These are phyloP conservation scores for Troglohyphantes excavatus DNA, from an alignment of 2,888 invertebrate species.

Conservation along the genomic window DNA sequence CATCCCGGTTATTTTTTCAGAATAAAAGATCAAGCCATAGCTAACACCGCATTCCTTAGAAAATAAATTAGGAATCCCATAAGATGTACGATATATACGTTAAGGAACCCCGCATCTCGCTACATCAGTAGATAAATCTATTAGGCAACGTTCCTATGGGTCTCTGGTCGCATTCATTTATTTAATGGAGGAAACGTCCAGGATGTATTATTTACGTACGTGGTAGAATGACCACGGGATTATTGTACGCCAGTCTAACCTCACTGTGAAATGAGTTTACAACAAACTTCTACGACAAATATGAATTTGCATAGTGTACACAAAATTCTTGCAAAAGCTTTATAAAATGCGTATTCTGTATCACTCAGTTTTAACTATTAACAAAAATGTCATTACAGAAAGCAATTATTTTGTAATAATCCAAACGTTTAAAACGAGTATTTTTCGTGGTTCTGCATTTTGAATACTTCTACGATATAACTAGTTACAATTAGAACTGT, in stretches of 20 bases:
- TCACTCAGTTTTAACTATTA: not conserved
- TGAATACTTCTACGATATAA: no score
- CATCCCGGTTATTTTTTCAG: no score
- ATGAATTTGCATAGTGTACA: not conserved
- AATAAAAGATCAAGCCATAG: no score
- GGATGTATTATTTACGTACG: constrained; percentile 11
- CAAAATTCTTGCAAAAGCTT: not conserved
- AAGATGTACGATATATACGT: constrained; percentile 2
- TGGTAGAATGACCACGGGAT: not conserved
- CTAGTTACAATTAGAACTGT: no score
- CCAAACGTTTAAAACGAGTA: no score
- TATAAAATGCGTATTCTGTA: not conserved
- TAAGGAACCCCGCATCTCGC: not conserved
- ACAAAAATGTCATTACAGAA: not conserved
- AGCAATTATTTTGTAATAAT: no score
- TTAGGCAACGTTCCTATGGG: not conserved
- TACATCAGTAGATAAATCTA: constrained; percentile 30
- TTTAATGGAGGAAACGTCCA: constrained; percentile 19
- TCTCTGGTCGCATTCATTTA: not conserved
- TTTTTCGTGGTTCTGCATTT: no score
- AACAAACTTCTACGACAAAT: no score
- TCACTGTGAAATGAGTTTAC: no score
- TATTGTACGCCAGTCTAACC: no score
- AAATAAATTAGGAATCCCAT: constrained; percentile 25
- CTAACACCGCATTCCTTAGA: not conserved